These are phyloP conservation scores for Onychorhynchus coronatus DNA, from an alignment of 2,113 vertebrate species.

Conservation along the genomic window DNA sequence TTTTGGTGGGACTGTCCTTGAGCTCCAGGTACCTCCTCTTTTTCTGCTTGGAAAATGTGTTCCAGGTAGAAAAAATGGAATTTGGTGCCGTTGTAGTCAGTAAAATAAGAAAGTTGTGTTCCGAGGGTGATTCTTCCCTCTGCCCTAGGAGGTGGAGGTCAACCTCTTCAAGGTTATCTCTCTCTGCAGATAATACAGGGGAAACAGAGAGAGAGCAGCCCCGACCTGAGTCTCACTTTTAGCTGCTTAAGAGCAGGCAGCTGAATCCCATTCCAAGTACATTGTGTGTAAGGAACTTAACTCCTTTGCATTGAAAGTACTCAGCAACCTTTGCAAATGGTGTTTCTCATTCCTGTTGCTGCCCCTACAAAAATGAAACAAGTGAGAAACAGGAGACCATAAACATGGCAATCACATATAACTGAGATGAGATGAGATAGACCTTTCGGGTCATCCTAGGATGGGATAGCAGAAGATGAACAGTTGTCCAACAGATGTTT, in stretches of 20 bases:
- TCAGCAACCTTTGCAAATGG: background rate
- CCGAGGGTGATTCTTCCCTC: background rate
- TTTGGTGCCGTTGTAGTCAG: background rate
- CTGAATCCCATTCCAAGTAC: background rate
- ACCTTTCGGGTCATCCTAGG: background rate
- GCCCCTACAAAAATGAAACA: background rate
- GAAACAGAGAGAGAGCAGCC: background rate
- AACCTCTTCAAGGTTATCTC: background rate
- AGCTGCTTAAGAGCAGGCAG: background rate
- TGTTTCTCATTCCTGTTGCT: background rate
- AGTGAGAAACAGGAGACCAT: background rate
- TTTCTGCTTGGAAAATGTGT: background rate
- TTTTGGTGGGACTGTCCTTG: background rate
- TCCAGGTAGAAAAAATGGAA: background rate
- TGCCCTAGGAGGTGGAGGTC: background rate
- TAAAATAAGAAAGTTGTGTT: background rate
- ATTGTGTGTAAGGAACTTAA: background rate
- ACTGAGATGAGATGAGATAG: background rate
- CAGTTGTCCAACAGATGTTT: background rate
- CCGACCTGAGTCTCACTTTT: background rate
- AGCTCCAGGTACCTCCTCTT: background rate
- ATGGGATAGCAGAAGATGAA: background rate
- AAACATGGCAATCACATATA: background rate
- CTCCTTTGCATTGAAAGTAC: background rate
- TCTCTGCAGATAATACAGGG: background rate